phyloP scores from a whole-genome alignment of 2,113 vertebrate genomes.

The Hemibagrus wyckioides region DNA sequence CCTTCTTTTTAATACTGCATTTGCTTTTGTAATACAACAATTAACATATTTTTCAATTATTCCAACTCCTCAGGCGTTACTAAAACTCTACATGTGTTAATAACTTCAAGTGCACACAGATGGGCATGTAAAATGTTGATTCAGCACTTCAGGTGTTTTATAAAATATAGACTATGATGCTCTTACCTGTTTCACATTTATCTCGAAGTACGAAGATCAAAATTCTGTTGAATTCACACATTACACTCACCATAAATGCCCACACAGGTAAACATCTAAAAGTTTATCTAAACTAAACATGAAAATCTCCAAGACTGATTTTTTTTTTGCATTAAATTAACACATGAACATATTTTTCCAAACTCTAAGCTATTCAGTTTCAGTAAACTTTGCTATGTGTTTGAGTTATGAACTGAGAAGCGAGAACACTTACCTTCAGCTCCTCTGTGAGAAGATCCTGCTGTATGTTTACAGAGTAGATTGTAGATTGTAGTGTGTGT shows the following conservation, averaged over 20 bases:
- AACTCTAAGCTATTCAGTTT: neutral
- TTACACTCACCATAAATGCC: neutral
- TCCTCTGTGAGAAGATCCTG: conserved; percentile 12
- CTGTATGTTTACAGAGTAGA: conserved; percentile 7
- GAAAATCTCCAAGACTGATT: neutral
- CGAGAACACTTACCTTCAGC: conserved; percentile 7
- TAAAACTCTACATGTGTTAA: neutral
- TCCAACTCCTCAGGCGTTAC: neutral
- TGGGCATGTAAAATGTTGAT: neutral
- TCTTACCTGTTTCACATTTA: neutral
- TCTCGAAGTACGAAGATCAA: neutral
- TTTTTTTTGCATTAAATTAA: neutral
- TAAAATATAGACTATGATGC: neutral
- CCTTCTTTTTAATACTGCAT: neutral
- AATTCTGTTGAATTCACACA: neutral
- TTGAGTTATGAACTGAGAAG: neutral
- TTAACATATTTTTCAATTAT: neutral
- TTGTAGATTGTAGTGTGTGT: conserved; percentile 17
- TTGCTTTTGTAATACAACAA: neutral
- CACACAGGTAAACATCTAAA: neutral
- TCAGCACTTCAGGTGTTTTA: neutral
- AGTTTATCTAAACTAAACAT: neutral
- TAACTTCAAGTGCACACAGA: neutral
- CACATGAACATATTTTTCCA: neutral
- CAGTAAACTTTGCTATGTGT: neutral